Conservation (phyloP, 1,140 invertebrate species). For the Drosophila kohkoa region DNA sequence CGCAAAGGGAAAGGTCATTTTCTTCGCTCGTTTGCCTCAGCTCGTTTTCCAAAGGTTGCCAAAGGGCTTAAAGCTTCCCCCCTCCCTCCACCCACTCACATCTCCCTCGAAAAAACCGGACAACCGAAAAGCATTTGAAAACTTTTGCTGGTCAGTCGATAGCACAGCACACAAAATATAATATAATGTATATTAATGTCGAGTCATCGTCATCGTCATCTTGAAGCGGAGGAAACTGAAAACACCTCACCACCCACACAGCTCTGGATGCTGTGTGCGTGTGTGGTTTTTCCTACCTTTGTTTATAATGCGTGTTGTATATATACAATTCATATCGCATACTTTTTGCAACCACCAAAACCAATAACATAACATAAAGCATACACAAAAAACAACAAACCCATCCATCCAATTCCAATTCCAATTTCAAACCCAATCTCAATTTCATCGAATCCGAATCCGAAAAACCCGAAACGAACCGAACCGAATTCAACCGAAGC, state of each 20-base stretch:
- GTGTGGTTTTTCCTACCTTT: slow-evolving; percentile 71
- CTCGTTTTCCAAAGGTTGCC: slow-evolving; percentile 76
- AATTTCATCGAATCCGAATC: slow-evolving; percentile 26
- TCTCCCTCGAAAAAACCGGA: not conserved
- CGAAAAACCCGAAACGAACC: slow-evolving; percentile 12
- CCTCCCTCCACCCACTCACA: not conserved
- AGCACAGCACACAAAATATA: slow-evolving; percentile 48
- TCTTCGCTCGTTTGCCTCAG: slow-evolving; percentile 70
- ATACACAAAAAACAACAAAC: not conserved
- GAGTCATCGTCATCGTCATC: slow-evolving; percentile 62
- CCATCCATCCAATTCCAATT: slow-evolving; percentile 4
- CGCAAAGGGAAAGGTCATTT: slow-evolving; percentile 79
- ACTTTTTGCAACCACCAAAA: slow-evolving; percentile 60
- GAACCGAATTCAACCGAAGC: slow-evolving; percentile 22
- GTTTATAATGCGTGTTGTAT: slow-evolving; percentile 39
- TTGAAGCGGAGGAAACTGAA: slow-evolving; percentile 19
- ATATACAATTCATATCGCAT: slow-evolving; percentile 34
- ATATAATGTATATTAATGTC: slow-evolving; percentile 78
- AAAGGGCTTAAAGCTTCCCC: slow-evolving; percentile 65
- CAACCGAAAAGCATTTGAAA: slow-evolving; percentile 63
- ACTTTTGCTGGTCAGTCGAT: slow-evolving; percentile 74
- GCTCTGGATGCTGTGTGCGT: slow-evolving; percentile 45
- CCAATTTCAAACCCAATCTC: slow-evolving; percentile 2
- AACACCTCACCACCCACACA: slow-evolving; percentile 28
- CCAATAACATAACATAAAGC: slow-evolving; percentile 1